Base-by-base conservation (phyloP, 2,888 invertebrate genomes). In the Drosophila nr. perissopoda region DNA sequence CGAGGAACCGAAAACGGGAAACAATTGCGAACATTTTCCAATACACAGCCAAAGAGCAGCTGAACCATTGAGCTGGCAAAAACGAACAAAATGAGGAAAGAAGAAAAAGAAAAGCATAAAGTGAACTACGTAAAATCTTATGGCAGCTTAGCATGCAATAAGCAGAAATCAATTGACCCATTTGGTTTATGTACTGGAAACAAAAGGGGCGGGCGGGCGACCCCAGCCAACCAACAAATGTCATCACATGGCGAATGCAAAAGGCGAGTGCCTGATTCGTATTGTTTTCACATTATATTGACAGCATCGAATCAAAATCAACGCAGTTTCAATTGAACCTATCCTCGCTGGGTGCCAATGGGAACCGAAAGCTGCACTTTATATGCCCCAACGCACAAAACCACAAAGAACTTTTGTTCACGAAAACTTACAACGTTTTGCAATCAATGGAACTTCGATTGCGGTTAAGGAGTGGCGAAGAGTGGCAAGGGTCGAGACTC, bases 91-190 rank as follows among this genome's bases (percentile, higher is more conserved):
- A 33, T 3, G 7, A 21, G 16, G 21, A 38, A 13, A 42, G 31
- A 27, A 8, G 34, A 21, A 21, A 52, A 40, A 42, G 40, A 27
- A 52, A 29, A 53, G 42, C 64, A 58, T 52, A 40, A 69, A 66
- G 54, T 52, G 76, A 63, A 78, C 81, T 70, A 73, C 76, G 78
- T 76, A 72, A 83, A 81, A 81, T 80, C 82, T 83, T 76, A 83
- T 87, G 82, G 83, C 70, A 79, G 82, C 84, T 84, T 84, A 81
- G 77, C 84, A 85, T 85, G 88, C 88, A 88, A 87, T 87, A 84
- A 88, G 86, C 88, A 85, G 83, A 85, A 90, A 90, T 85, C 88
- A 89, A 91, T 91, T 91, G 91, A 91, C 91, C 91, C 86, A 91
- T 82, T 91, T 91, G 86, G 79, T 89, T 90, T 89, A 90, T 91